A percentile compares a stretch with the other conserved stretches of the same genome.
These are phyloP conservation scores for Lepidurus couesii DNA, from an alignment of 1,140 invertebrate species.

Conservation along the genomic window DNA sequence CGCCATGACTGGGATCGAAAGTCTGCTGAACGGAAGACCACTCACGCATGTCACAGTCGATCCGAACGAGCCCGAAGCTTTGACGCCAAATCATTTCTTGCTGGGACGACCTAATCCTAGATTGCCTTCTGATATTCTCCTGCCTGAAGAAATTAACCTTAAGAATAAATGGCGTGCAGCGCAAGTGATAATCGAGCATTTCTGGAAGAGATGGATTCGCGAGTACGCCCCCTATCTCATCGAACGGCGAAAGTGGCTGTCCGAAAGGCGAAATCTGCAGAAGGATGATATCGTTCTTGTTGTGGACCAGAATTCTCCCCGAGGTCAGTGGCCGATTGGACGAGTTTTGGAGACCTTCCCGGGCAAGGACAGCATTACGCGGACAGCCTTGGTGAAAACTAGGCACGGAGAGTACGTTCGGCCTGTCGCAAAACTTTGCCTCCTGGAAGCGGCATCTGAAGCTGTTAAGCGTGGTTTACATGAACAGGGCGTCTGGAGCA, in stretches of 20 bases:
- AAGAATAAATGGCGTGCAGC: slow-evolving; percentile 28
- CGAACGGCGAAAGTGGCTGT: slow-evolving; percentile 30
- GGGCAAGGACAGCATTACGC: too few species aligned
- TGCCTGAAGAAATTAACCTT: too few species aligned
- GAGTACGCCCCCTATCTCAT: slow-evolving; percentile 32
- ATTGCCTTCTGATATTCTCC: neutral
- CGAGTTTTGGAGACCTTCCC: too few species aligned
- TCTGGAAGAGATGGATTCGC: slow-evolving; percentile 35
- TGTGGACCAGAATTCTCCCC: neutral
- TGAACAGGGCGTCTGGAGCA: too few species aligned
- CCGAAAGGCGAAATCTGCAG: slow-evolving; percentile 16
- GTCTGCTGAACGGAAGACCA: slow-evolving; percentile 32
- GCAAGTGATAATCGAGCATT: slow-evolving; percentile 27
- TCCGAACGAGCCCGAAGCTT: slow-evolving; percentile 27
- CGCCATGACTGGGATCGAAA: slow-evolving; percentile 29
- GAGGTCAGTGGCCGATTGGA: too few species aligned
- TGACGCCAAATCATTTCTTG: slow-evolving; percentile 36
- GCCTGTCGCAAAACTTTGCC: too few species aligned
- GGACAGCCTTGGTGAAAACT: too few species aligned
- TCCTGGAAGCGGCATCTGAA: too few species aligned
- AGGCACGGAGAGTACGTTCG: too few species aligned
- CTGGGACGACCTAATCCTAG: neutral
- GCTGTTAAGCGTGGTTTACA: too few species aligned
- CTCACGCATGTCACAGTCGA: slow-evolving; percentile 32
- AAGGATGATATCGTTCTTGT: neutral